Conservation (phyloP, 2,797 vertebrate genomes). For the Lithobates sylvaticus region DNA sequence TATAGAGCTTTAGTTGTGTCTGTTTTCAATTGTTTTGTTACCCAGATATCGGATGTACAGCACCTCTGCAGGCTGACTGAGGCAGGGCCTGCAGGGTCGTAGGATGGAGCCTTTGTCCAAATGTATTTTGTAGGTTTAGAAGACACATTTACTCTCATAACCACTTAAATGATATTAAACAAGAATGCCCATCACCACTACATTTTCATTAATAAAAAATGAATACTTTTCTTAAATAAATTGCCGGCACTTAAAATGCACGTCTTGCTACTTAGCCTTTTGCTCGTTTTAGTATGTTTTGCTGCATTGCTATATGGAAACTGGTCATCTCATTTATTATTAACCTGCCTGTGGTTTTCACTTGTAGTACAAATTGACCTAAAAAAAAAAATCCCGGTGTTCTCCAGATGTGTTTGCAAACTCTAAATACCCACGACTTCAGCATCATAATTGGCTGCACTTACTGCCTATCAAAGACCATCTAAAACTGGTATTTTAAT, state of each 20-base stretch:
- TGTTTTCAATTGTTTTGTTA: too few relatives aligned
- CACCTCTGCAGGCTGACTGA: too few relatives aligned
- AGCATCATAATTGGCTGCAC: too few relatives aligned
- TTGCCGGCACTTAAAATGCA: background rate
- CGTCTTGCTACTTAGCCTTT: background rate
- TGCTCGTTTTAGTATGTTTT: background rate
- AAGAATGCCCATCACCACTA: background rate
- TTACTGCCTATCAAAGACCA: too few relatives aligned
- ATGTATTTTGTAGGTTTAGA: too few relatives aligned
- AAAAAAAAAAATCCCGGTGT: background rate
- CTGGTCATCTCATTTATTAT: slow-evolving; percentile 38
- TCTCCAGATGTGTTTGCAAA: background rate
- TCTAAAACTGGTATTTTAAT: too few relatives aligned
- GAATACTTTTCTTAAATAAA: slow-evolving; percentile 1
- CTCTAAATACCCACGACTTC: too few relatives aligned
- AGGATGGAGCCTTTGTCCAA: too few relatives aligned
- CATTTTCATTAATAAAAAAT: slow-evolving; percentile 9
- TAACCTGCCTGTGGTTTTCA: slow-evolving; percentile 10
- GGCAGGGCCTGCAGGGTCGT: too few relatives aligned
- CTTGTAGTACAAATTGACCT: background rate
- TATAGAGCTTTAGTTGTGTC: too few relatives aligned
- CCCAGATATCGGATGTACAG: too few relatives aligned
- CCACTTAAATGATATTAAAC: background rate
- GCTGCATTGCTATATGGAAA: background rate
- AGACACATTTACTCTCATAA: background rate